Conservation (phyloP, 2,888 invertebrate genomes). For the Diaphora mendica region DNA sequence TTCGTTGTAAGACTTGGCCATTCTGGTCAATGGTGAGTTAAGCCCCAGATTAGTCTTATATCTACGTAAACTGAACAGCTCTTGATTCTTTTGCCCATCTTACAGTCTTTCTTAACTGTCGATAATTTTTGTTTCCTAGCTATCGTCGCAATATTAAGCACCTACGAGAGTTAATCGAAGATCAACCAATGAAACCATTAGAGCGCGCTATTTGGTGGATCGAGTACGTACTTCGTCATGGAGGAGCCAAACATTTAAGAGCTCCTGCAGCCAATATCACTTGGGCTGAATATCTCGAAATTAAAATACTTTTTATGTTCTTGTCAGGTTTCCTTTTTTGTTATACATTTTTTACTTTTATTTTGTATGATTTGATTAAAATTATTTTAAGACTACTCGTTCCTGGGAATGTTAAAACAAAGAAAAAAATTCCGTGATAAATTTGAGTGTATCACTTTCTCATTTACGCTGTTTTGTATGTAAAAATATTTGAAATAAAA, state of each 20-base stretch:
- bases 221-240: constrained; percentile 55
- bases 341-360: neutral
- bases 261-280: constrained; percentile 40
- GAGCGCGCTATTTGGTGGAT: constrained; percentile 61
- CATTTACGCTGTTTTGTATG: too few relatives aligned
- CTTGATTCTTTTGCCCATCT: too few relatives aligned
- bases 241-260: constrained; percentile 42
- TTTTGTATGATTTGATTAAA: neutral
- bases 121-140: constrained; percentile 7
- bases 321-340: neutral
- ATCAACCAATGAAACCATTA: constrained; percentile 37
- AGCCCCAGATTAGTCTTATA: too few relatives aligned
- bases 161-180: constrained; percentile 20
- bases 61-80: too few relatives aligned
- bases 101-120: too few relatives aligned
- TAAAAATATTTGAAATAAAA: too few relatives aligned
- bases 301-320: constrained; percentile 19
- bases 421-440: neutral
- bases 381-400: neutral
- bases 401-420: neutral
- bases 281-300: constrained; percentile 26
- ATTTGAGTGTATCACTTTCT: neutral
- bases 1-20: too few relatives aligned
- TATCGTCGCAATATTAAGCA: constrained; percentile 24
- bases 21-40: too few relatives aligned